Evolutionary conservation across 1,140 invertebrate species (phyloP).

Genomic region (Drosophila bifasciata): DNA sequence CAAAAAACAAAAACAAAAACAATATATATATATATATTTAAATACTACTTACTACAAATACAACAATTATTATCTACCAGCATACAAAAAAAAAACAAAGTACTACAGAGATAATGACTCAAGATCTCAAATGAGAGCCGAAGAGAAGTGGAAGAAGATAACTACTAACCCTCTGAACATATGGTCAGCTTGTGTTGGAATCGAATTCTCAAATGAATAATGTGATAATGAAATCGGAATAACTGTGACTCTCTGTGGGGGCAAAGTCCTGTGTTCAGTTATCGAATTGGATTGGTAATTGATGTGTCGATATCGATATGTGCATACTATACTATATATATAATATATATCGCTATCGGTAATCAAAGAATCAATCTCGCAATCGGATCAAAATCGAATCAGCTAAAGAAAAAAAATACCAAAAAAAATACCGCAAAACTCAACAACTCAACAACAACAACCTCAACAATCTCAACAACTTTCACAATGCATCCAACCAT

Average conservation of each 20-base stretch:
- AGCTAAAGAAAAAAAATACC: conserved; percentile 2
- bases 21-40: conserved; percentile 15
- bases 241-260: conserved; percentile 13
- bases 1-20: too few species aligned
- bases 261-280: conserved; percentile 58
- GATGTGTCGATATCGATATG: conserved; percentile 19
- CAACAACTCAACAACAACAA: background rate
- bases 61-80: conserved; percentile 40
- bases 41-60: conserved; percentile 21
- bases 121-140: conserved; percentile 6
- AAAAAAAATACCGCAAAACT: background rate
- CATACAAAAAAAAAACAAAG: conserved; percentile 16
- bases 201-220: background rate
- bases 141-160: conserved; percentile 52
- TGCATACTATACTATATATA: too few species aligned
- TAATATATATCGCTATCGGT: conserved; percentile 25
- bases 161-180: conserved; percentile 35
- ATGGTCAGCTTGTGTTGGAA: conserved; percentile 19
- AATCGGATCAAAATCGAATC: background rate
- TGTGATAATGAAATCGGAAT: background rate
- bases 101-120: conserved; percentile 17
- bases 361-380: conserved; percentile 6
- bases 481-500: conserved; percentile 45
- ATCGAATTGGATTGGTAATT: conserved; percentile 49
- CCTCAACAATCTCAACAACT: conserved; percentile 23